Percentiles rank a stretch among this genome's conserved stretches.
Conservation (phyloP, 2,888 invertebrate species). For the Margaritifera margaritifera region DNA sequence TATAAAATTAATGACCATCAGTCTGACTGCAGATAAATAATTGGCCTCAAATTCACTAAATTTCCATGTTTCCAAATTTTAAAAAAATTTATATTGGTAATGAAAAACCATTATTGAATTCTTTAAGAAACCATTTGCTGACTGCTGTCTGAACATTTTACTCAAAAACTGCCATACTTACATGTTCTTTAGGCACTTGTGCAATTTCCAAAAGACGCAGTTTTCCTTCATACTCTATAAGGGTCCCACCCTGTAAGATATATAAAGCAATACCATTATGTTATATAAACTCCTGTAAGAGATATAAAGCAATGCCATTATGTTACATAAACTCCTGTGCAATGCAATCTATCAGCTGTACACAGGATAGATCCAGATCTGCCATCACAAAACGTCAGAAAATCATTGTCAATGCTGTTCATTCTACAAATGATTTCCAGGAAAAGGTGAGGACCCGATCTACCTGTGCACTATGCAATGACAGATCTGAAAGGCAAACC, state of each 20-base stretch:
- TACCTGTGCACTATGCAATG: too few species aligned
- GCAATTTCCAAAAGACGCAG: slow-evolving; percentile 94
- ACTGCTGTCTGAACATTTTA: background rate
- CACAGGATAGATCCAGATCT: background rate
- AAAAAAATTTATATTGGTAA: too few species aligned
- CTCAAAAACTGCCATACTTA: slow-evolving; percentile 68
- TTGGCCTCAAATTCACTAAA: too few species aligned
- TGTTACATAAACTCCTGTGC: background rate
- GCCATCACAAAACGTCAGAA: too few species aligned
- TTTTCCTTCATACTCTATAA: slow-evolving; percentile 96
- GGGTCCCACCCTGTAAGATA: slow-evolving; percentile 88
- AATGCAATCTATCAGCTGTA: background rate
- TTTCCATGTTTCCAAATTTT: too few species aligned
- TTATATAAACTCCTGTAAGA: slow-evolving; percentile 10
- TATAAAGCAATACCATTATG: background rate
- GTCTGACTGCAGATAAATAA: too few species aligned
- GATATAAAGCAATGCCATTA: background rate
- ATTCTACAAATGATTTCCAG: too few species aligned
- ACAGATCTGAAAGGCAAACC: too few species aligned
- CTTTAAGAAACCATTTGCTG: background rate
- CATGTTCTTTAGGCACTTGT: slow-evolving; percentile 91
- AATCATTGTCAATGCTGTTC: too few species aligned
- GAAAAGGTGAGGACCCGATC: too few species aligned
- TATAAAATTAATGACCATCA: too few species aligned
- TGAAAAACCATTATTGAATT: background rate